Conservation (phyloP, 2,888 invertebrate genomes). For the Synergus gifuensis region DNA sequence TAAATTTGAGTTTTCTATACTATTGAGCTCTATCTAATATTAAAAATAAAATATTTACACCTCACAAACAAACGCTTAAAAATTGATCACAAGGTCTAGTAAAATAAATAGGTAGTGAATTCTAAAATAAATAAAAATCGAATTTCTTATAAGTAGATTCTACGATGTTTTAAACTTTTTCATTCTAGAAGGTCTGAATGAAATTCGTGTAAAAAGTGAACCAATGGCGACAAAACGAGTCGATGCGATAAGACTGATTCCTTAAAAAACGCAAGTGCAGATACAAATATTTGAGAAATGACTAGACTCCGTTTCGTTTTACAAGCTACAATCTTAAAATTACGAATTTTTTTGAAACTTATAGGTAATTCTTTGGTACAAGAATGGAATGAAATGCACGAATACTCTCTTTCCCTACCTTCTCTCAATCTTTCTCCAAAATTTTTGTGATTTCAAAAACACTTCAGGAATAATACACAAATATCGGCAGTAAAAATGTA, state of each 20-base stretch:
- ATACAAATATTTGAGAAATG: constrained; percentile 20
- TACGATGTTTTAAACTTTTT: not conserved
- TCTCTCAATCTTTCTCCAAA: not conserved
- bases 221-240: not conserved
- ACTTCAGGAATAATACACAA: constrained; percentile 24
- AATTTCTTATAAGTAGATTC: not conserved
- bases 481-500: constrained; percentile 61
- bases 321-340: constrained; percentile 53
- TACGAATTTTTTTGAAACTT: constrained; percentile 60
- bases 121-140: not conserved
- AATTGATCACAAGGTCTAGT: not conserved
- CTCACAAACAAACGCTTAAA: not conserved
- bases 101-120: not conserved
- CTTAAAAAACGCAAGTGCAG: constrained; percentile 11
- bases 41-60: constrained; percentile 38
- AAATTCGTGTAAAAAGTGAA: constrained; percentile 17
- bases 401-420: not conserved
- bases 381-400: constrained; percentile 60
- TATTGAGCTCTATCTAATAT: constrained; percentile 36
- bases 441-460: constrained; percentile 9
- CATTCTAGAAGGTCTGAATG: not conserved
- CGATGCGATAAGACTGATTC: not conserved
- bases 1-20: constrained; percentile 1
- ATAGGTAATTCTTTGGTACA: constrained; percentile 61
- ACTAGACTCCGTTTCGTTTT: constrained; percentile 24